Conservation (phyloP, 2,113 vertebrate species). For the Strix uralensis region DNA sequence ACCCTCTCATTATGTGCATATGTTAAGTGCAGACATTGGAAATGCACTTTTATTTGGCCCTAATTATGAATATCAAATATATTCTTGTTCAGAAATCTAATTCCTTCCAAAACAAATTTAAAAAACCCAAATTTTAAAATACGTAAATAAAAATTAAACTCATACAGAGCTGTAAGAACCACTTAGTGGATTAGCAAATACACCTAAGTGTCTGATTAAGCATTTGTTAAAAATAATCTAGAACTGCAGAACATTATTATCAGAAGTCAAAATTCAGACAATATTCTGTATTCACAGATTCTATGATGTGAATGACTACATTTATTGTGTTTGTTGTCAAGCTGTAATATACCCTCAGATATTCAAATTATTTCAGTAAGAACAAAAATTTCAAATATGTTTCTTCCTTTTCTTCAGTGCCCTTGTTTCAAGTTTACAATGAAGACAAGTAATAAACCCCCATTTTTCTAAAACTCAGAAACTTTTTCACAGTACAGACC, state of each 20-base stretch:
- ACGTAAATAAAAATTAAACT: background rate
- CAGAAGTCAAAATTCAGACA: background rate
- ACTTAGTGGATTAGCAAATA: background rate
- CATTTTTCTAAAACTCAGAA: background rate
- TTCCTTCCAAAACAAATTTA: background rate
- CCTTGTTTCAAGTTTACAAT: background rate
- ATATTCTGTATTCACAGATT: background rate
- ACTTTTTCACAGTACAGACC: background rate
- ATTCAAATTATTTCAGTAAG: background rate
- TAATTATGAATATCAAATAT: background rate
- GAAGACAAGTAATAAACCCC: background rate
- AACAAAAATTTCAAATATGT: background rate
- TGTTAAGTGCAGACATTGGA: background rate
- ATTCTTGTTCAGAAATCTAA: background rate
- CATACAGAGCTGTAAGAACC: background rate
- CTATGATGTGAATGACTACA: background rate
- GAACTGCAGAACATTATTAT: background rate
- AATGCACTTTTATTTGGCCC: background rate
- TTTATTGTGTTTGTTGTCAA: background rate
- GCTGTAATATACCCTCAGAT: background rate
- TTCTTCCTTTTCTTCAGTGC: background rate
- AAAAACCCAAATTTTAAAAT: fast-evolving
- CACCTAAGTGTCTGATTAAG: background rate
- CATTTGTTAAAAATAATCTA: background rate
- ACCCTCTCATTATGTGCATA: fast-evolving